These are phyloP conservation scores for Perdix hodgsoniae DNA, from an alignment of 2,797 vertebrate genomes.

Conservation along the genomic window DNA sequence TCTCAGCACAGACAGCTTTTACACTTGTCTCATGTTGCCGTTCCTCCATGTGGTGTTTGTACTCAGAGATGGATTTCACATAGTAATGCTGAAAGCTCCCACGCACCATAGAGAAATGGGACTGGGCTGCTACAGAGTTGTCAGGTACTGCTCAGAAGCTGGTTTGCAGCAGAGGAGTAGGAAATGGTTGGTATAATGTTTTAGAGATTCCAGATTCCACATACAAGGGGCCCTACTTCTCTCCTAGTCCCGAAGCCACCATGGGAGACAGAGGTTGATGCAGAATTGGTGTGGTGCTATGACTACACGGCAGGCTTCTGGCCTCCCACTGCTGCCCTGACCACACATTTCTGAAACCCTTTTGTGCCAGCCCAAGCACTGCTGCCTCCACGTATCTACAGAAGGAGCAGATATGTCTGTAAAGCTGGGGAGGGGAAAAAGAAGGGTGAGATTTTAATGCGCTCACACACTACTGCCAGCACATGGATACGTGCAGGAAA, in stretches of 20 bases:
- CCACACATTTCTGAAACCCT: not conserved
- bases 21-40: not conserved
- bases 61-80: conserved; percentile 32
- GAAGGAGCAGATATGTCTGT: not conserved
- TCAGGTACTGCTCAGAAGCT: not conserved
- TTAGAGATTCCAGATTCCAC: not conserved
- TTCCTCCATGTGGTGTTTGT: conserved; percentile 49
- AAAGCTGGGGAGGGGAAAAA: not conserved
- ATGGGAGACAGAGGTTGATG: not conserved
- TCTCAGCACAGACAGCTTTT: conserved; percentile 47
- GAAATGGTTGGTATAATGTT: not conserved
- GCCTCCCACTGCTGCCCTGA: not conserved
- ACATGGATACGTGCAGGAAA: fast-evolving
- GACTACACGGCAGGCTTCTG: not conserved
- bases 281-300: not conserved
- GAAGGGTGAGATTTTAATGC: not conserved
- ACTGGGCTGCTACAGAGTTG: conserved; percentile 1
- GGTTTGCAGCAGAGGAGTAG: not conserved
- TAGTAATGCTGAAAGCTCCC: conserved; percentile 18
- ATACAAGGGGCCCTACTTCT: not conserved
- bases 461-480: not conserved
- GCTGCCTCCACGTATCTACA: not conserved
- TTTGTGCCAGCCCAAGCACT: not conserved
- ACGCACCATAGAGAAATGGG: not conserved
- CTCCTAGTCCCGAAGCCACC: not conserved